Evolutionary conservation across 2,113 vertebrate genomes (phyloP).

Genomic region (Mesitornis unicolor): DNA sequence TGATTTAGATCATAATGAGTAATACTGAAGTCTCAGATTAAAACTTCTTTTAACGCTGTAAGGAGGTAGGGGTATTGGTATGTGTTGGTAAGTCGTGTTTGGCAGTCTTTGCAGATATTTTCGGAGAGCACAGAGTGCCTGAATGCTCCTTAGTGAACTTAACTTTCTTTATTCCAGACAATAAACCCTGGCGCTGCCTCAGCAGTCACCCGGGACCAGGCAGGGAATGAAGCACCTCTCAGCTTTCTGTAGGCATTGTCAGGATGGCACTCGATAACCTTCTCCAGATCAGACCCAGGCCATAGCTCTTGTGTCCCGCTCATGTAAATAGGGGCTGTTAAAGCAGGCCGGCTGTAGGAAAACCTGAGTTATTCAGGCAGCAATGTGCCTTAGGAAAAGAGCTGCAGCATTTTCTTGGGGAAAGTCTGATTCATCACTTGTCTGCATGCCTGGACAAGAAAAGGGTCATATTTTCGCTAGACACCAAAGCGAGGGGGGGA

Average conservation of each 20-base stretch:
- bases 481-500: slow-evolving; percentile 1
- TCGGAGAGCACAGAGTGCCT: neutral
- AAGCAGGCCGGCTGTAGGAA: neutral
- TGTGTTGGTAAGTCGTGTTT: neutral
- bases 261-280: neutral
- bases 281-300: neutral
- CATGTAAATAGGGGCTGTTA: neutral
- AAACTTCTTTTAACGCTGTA: neutral
- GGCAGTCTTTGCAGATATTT: neutral
- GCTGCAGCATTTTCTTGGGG: slow-evolving; percentile 26
- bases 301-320: neutral
- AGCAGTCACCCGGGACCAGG: neutral
- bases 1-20: slow-evolving; percentile 12
- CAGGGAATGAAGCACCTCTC: neutral
- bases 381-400: slow-evolving; percentile 37
- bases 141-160: neutral
- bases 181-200: neutral
- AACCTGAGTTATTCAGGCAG: slow-evolving; percentile 18
- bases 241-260: too few relatives aligned
- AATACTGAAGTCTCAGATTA: neutral
- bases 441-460: slow-evolving; percentile 57
- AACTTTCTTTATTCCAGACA: neutral
- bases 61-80: neutral
- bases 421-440: slow-evolving; percentile 64
- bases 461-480: slow-evolving; percentile 53